Conservation (phyloP, 2,113 vertebrate genomes). For the Cavia aperea region DNA sequence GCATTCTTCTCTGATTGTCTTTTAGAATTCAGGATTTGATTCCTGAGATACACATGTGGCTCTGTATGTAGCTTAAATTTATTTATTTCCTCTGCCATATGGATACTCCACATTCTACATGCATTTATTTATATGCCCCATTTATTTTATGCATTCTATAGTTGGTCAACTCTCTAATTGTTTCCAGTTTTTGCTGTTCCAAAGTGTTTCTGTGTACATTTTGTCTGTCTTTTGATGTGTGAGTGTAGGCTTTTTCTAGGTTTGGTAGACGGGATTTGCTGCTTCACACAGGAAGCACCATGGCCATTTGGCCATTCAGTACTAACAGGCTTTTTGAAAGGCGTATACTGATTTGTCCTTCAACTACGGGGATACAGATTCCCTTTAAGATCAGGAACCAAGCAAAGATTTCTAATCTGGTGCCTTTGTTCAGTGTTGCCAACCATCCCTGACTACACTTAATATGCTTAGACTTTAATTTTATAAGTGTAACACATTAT, state of each 20-base stretch:
- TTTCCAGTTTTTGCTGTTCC: background rate
- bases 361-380: background rate
- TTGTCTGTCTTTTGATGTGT: background rate
- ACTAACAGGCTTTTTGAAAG: background rate
- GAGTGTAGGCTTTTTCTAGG: background rate
- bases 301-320: background rate
- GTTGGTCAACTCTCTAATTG: background rate
- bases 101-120: background rate
- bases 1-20: background rate
- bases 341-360: background rate
- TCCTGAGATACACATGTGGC: background rate
- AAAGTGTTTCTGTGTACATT: background rate
- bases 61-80: background rate
- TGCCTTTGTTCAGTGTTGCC: background rate
- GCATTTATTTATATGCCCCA: background rate
- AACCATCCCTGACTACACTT: background rate
- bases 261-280: background rate
- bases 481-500: background rate
- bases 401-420: background rate
- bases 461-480: background rate
- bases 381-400: background rate
- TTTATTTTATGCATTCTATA: background rate
- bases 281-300: background rate
- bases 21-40: background rate
- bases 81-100: background rate